These are phyloP conservation scores for Eulemur coronatus DNA, from an alignment of 2,797 vertebrate species.

Conservation along the genomic window DNA sequence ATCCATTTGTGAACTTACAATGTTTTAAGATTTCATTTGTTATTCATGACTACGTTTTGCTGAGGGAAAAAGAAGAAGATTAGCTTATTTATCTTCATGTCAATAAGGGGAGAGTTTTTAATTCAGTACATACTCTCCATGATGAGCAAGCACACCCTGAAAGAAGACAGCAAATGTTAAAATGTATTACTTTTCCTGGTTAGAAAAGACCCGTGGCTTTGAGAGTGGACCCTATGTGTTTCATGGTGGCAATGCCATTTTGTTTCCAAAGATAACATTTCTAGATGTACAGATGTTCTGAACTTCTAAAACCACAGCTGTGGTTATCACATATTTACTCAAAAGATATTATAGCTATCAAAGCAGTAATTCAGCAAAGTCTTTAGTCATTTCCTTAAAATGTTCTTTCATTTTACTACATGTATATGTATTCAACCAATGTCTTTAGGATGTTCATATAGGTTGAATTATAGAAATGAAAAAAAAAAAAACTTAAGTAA, in stretches of 20 bases:
- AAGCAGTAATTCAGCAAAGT: conserved; percentile 23
- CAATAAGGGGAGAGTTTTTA: not conserved
- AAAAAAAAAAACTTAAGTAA: not conserved
- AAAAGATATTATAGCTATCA: conserved; percentile 42
- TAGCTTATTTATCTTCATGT: not conserved
- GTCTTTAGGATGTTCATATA: not conserved
- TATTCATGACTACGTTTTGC: conserved; percentile 30
- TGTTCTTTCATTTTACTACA: not conserved
- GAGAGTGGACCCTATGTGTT: conserved; percentile 34
- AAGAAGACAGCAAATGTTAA: conserved; percentile 67
- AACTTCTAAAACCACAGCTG: conserved; percentile 64
- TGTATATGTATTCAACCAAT: not conserved
- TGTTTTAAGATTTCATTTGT: conserved; percentile 21
- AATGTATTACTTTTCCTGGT: conserved; percentile 64
- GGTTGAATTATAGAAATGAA: not conserved
- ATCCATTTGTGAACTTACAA: conserved; percentile 21
- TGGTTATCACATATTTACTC: conserved; percentile 54
- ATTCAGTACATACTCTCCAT: conserved; percentile 44
- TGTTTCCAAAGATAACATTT: conserved; percentile 66
- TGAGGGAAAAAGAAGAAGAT: not conserved
- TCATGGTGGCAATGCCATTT: conserved; percentile 49
- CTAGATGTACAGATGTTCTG: conserved; percentile 61
- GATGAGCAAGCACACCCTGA: conserved; percentile 57
- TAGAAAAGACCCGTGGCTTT: conserved; percentile 67
- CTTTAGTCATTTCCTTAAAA: conserved; percentile 6